Evolutionary conservation across 2,888 invertebrate species (phyloP), one percentile per base, ranked within the genome.

Genomic region (Acutogordius australiensis): DNA sequence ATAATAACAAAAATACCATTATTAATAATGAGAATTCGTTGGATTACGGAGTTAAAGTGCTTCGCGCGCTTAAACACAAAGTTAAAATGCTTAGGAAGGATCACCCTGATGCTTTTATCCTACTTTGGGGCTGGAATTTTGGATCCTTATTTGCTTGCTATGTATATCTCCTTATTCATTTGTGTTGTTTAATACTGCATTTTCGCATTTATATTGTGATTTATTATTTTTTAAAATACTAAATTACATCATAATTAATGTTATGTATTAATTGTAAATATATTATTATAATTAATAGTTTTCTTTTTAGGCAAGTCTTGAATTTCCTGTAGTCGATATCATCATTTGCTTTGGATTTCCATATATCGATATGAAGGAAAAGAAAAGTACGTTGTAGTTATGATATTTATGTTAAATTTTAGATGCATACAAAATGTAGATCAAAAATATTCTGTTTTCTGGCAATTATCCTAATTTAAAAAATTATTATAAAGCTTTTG

Each of bases 261-360:
- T n/a, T n/a, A n/a, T n/a, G n/a, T n/a, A n/a, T n/a, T n/a, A n/a
- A n/a, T n/a, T n/a, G n/a, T n/a, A n/a, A n/a, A n/a, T n/a, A n/a
- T n/a, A n/a, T n/a, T n/a, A n/a, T 37, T 37, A 37, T 37, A 37
- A 37, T 37, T 37, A 37, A 13, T 8, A 13, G 8, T 37, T 8
- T 37, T 37, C 8, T 37, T 37, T 13, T 37, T 18, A 37, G 37
- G 37, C 37, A 37, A 13, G 37, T 37, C 8, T 37, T 18, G 37
- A 37, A 13, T 13, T 37, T n/a, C 8, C 44, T 23, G 23, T 4
- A 26, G 51, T 51, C 4, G 51, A 51, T 23, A 26, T 26, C n/a
- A 26, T 51, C n/a, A 26, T 51, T 51, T 51, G 51, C 23, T 51
- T 51, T 4, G 51, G 51, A 26, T 51, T 51, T 51, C 51, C 51